Conservation (phyloP, 92 coral and sea anemone genomes). For the Epizoanthus rinbou region DNA sequence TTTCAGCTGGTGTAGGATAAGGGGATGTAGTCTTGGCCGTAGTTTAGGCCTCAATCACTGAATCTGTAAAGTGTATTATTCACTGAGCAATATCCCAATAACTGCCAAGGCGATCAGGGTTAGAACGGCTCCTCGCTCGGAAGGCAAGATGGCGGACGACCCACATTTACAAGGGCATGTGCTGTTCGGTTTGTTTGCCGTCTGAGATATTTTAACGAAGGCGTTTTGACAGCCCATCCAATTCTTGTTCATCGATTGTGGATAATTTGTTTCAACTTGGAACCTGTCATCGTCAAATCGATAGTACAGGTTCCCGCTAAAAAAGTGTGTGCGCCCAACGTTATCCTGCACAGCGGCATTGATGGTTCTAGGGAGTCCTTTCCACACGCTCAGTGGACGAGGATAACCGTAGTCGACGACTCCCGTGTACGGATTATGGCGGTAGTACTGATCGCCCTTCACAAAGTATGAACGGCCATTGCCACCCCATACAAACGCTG, state of each 20-base stretch:
- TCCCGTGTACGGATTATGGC: constrained; percentile 53
- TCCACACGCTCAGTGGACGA: constrained; percentile 37
- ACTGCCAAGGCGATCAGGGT: background rate
- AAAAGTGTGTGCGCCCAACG: constrained; percentile 48
- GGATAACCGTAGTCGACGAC: constrained; percentile 60
- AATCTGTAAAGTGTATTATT: background rate
- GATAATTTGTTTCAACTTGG: constrained; percentile 32
- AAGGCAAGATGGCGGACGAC: constrained; percentile 7
- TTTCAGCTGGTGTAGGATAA: too few species aligned
- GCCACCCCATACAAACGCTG: constrained; percentile 65
- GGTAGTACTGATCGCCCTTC: constrained; percentile 56
- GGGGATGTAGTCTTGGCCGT: too few species aligned
- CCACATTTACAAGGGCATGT: constrained; percentile 47
- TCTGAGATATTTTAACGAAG: constrained; percentile 12
- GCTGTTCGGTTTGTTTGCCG: constrained; percentile 27
- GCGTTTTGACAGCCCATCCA: constrained; percentile 55
- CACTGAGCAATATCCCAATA: background rate
- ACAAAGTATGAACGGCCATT: constrained; percentile 60
- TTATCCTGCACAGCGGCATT: constrained; percentile 58
- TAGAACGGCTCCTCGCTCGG: background rate
- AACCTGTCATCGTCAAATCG: constrained; percentile 44
- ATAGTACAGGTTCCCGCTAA: constrained; percentile 49
- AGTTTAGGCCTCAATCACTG: background rate
- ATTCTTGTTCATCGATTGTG: constrained; percentile 47
- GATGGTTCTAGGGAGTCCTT: constrained; percentile 32